phyloP scores from a whole-genome alignment of 92 coral and sea anemone genomes.

The Palythoa heliodiscus region DNA sequence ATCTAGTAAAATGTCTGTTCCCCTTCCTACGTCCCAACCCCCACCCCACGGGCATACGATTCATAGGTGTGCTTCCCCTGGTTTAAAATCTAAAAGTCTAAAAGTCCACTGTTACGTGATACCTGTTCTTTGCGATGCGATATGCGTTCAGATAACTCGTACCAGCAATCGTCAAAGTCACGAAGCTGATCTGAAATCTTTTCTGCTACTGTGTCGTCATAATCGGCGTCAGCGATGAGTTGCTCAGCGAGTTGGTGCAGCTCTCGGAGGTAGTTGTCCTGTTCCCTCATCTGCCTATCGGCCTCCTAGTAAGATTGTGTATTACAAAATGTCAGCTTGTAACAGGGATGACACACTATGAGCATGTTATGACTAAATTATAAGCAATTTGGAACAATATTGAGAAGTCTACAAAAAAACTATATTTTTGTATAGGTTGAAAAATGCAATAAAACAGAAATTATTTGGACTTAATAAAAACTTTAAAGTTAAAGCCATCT shows the following conservation, averaged over 20 bases:
- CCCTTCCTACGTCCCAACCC: too few relatives aligned
- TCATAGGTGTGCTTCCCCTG: too few relatives aligned
- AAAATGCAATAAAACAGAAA: too few relatives aligned
- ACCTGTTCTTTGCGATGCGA: conserved; percentile 54
- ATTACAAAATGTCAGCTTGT: too few relatives aligned
- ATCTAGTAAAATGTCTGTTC: too few relatives aligned
- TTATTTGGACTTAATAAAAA: too few relatives aligned
- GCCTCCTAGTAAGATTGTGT: conserved; percentile 14
- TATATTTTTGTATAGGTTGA: too few relatives aligned
- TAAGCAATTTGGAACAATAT: neutral
- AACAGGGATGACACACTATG: neutral
- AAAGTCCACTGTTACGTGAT: neutral
- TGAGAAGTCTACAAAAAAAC: neutral
- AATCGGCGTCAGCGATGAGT: conserved; percentile 46
- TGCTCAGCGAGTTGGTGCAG: conserved; percentile 50
- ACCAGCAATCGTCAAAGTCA: conserved; percentile 58
- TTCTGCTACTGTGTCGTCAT: conserved; percentile 44
- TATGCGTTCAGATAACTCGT: conserved; percentile 43
- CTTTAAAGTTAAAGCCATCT: too few relatives aligned
- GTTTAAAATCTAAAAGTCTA: too few relatives aligned
- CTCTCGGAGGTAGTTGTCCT: conserved; percentile 34
- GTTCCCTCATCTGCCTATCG: conserved; percentile 43
- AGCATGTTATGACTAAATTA: neutral
- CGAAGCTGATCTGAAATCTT: conserved; percentile 45
- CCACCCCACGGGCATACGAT: too few relatives aligned